Evolutionary conservation across 2,888 invertebrate species (phyloP), one percentile per base, ranked within the genome.

Genomic region (Lissonota sp.): DNA sequence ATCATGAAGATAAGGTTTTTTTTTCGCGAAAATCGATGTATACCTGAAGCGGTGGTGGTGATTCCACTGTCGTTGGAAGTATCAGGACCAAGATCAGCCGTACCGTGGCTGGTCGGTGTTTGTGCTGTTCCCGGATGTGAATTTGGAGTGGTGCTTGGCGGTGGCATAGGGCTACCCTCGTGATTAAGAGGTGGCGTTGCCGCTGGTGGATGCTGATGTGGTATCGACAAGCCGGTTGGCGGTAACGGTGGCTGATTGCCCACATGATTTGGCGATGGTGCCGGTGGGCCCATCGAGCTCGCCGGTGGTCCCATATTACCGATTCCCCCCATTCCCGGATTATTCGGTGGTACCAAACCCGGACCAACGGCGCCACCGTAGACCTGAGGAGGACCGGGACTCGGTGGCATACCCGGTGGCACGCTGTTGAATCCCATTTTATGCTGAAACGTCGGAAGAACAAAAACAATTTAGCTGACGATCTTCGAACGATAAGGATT

Each of bases 271-370:
- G 94, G 93, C 70, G 94, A 93, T 62, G 94, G 93, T 63, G 94
- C 93, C 53, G 95, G 94, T 86, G 94, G 95, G 37, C 95, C 95
- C 94, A 95, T 95, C 81, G 92, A 91, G 84, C 92, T 90, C 39
- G 94, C 94, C n/a, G 95, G 95, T 64, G 95, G 95, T 60, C 95
- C 95, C 93, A 95, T 95, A 74, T 92, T 93, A 49, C 92, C 91
- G 76, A 92, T 91, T 16, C 90, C 90, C n/a, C 88, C 84, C 62
- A 88, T 86, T 64, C 88, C 88, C 26, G 91, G 93, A 46, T 93
- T 84, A 73, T 88, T 90, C 37, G 92, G 93, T 37, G 93, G 93
- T 72, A 93, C 93, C 94, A 95, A 94, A 58, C 93, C 93, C 7
- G 91, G 93, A 10, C 93, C 93, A 87, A 93, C 93, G 93, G 92